Conservation (phyloP, 1,140 invertebrate species). For the Propsilocerus akamusi region DNA sequence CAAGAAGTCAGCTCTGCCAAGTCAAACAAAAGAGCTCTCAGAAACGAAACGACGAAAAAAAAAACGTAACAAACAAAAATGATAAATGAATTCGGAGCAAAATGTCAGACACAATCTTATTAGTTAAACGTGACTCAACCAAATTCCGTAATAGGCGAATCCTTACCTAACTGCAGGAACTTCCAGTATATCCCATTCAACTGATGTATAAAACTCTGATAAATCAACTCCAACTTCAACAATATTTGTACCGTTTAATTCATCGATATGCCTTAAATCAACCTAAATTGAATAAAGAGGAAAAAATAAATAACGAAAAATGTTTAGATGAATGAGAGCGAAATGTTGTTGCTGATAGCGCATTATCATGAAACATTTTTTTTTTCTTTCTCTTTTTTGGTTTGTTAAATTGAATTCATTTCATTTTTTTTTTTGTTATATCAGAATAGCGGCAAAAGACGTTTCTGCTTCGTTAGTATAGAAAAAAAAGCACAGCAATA, state of each 20-base stretch:
- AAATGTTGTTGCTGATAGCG: too few species aligned
- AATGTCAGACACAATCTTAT: background rate
- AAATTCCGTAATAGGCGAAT: background rate
- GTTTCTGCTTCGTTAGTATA: too few species aligned
- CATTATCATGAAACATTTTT: too few species aligned
- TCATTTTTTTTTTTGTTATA: too few species aligned
- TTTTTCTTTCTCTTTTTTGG: too few species aligned
- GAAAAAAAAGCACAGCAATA: too few species aligned
- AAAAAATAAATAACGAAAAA: too few species aligned
- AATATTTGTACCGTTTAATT: slow-evolving; percentile 59
- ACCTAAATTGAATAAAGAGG: slow-evolving; percentile 58
- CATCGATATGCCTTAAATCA: slow-evolving; percentile 73
- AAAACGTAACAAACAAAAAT: background rate
- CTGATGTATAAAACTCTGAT: slow-evolving; percentile 87
- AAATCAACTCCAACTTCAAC: slow-evolving; percentile 82
- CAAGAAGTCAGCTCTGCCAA: too few species aligned
- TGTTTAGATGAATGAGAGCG: too few species aligned
- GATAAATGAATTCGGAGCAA: background rate
- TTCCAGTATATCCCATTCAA: slow-evolving; percentile 96
- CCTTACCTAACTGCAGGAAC: slow-evolving; percentile 77
- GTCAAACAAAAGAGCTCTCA: background rate
- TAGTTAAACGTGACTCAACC: background rate
- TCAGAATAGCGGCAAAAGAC: too few species aligned
- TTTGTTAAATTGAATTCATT: too few species aligned
- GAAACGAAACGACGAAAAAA: background rate